phyloP scores from a whole-genome alignment of 2,888 invertebrate genomes.

The Thyatira batis region DNA sequence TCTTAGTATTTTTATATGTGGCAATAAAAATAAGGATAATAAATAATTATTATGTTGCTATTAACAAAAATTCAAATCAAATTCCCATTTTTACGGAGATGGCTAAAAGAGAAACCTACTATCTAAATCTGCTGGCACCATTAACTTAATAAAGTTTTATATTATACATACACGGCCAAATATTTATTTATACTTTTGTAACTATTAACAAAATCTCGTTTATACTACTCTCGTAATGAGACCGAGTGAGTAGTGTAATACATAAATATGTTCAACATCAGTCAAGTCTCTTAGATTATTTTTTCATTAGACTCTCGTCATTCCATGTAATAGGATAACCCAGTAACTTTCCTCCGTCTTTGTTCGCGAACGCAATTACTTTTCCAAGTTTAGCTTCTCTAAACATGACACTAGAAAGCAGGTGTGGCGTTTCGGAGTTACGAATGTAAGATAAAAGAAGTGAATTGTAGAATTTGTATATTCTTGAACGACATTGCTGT shows the following conservation, averaged over 20 bases:
- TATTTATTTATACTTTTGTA: too few species aligned
- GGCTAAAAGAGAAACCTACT: too few species aligned
- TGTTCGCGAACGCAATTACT: constrained; percentile 25
- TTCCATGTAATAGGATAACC: constrained; percentile 19
- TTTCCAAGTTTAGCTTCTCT: constrained; percentile 25
- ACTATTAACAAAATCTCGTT: too few species aligned
- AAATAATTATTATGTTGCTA: not conserved
- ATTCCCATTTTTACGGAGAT: too few species aligned
- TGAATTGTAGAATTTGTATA: too few species aligned
- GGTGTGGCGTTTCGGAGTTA: not conserved
- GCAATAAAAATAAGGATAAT: not conserved
- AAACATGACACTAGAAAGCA: not conserved
- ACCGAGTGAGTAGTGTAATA: not conserved
- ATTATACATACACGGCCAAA: too few species aligned
- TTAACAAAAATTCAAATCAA: not conserved
- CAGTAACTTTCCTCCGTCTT: constrained; percentile 10
- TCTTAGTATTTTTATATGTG: not conserved
- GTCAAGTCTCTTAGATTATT: constrained; percentile 4
- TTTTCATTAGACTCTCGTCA: constrained; percentile 13
- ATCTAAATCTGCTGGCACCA: too few species aligned
- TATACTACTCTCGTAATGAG: too few species aligned
- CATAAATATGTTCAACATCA: not conserved
- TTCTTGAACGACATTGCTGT: too few species aligned
- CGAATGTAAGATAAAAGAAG: not conserved
- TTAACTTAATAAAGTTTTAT: too few species aligned